Percentiles rank a stretch among this genome's conserved stretches.
phyloP scores from a whole-genome alignment of 2,113 vertebrate species.

The Rhabdomys dilectus region DNA sequence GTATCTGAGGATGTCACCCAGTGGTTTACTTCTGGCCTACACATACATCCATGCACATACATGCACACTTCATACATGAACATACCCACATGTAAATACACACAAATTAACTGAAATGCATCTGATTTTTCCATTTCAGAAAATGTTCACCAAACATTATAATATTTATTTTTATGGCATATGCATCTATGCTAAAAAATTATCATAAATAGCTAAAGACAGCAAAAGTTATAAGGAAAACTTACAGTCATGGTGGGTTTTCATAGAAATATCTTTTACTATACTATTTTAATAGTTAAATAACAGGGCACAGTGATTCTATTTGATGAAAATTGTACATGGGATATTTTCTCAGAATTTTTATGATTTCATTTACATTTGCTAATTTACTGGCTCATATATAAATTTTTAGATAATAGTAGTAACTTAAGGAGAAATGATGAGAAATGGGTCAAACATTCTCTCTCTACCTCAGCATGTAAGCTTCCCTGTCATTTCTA shows the following conservation, averaged over 20 bases:
- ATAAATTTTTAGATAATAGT: background rate
- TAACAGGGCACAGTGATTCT: background rate
- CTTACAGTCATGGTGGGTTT: background rate
- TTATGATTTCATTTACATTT: background rate
- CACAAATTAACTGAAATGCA: background rate
- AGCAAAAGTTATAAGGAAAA: too few species aligned
- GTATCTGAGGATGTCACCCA: background rate
- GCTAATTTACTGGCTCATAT: background rate
- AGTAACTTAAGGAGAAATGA: background rate
- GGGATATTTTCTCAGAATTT: background rate
- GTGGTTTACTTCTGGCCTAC: background rate
- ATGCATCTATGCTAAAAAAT: background rate
- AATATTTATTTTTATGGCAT: background rate
- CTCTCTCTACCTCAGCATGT: background rate
- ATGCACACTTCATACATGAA: background rate
- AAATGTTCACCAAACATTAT: background rate
- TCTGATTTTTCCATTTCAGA: background rate
- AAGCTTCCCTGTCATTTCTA: background rate
- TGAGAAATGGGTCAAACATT: too few species aligned
- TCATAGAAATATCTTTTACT: background rate
- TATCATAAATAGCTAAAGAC: background rate
- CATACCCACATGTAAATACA: background rate
- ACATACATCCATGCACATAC: background rate
- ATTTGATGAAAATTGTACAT: background rate
- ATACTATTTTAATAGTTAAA: background rate